Percentiles rank a stretch among this genome's conserved stretches.
These are phyloP conservation scores for Alosa sapidissima DNA, from an alignment of 2,797 vertebrate species.

Conservation along the genomic window DNA sequence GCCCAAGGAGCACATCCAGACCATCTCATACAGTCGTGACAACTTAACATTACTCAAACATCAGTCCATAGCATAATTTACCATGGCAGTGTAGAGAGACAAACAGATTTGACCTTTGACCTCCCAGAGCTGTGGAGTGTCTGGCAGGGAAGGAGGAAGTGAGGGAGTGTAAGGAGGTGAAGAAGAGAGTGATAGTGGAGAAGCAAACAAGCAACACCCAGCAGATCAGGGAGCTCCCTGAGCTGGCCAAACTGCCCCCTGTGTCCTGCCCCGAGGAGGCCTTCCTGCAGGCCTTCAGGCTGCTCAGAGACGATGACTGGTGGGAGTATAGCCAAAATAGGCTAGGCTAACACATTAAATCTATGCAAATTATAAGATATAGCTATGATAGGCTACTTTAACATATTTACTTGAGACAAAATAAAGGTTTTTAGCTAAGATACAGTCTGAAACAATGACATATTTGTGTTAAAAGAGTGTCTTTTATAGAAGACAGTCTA, in stretches of 20 bases:
- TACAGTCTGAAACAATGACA: too few relatives aligned
- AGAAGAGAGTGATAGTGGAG: background rate
- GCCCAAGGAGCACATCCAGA: too few relatives aligned
- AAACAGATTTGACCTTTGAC: background rate
- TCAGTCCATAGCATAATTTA: too few relatives aligned
- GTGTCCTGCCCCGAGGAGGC: background rate
- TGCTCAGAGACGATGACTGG: background rate
- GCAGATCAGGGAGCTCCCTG: background rate
- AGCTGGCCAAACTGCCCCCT: background rate
- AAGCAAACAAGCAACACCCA: background rate
- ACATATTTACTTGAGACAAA: background rate
- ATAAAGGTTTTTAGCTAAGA: too few relatives aligned
- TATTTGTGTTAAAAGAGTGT: too few relatives aligned
- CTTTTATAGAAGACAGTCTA: too few relatives aligned
- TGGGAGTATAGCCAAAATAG: background rate
- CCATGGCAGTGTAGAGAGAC: background rate
- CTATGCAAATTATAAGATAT: background rate
- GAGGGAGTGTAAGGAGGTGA: background rate
- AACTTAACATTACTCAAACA: background rate
- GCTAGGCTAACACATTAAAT: background rate
- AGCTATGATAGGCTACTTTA: background rate
- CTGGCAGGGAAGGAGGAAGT: background rate
- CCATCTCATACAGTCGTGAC: too few relatives aligned
- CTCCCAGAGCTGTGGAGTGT: background rate
- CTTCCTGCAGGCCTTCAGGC: background rate